These are phyloP conservation scores for Harpalus rubripes DNA, from an alignment of 2,888 invertebrate species.

Conservation along the genomic window DNA sequence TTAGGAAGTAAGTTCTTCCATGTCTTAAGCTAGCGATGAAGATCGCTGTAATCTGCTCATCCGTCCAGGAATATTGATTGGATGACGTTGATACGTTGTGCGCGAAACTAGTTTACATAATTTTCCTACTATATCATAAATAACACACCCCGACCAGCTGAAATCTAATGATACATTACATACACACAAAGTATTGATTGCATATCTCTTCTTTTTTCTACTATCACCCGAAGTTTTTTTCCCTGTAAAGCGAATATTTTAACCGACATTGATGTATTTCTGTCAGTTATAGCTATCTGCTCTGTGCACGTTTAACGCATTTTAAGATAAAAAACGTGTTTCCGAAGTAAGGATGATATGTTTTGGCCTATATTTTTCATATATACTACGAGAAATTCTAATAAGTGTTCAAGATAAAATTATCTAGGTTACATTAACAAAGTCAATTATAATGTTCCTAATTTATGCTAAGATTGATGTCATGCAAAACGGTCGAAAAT, in stretches of 20 bases:
- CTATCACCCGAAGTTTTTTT: slow-evolving; percentile 26
- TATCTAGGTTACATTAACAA: background rate
- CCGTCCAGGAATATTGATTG: slow-evolving; percentile 51
- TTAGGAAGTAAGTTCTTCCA: slow-evolving; percentile 44
- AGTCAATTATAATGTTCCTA: no score
- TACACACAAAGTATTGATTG: slow-evolving; percentile 43
- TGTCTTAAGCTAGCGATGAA: slow-evolving; percentile 40
- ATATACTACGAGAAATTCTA: background rate
- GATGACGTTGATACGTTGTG: slow-evolving; percentile 27
- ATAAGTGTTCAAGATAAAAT: background rate
- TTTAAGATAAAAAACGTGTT: slow-evolving; percentile 45
- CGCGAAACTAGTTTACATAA: slow-evolving; percentile 38
- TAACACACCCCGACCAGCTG: background rate
- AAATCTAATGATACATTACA: slow-evolving; percentile 51
- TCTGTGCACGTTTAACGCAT: slow-evolving; percentile 25
- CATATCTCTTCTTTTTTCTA: slow-evolving; percentile 45
- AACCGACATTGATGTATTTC: slow-evolving; percentile 51
- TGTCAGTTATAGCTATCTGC: slow-evolving; percentile 36
- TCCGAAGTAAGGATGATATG: background rate
- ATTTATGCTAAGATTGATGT: no score
- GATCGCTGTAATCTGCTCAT: slow-evolving; percentile 44
- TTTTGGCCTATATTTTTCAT: background rate
- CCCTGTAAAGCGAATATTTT: slow-evolving; percentile 46
- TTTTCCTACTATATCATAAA: slow-evolving; percentile 24
- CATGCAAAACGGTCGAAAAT: no score